These are phyloP conservation scores for Nyctibius bracteatus DNA, from an alignment of 2,113 vertebrate genomes.

Conservation along the genomic window DNA sequence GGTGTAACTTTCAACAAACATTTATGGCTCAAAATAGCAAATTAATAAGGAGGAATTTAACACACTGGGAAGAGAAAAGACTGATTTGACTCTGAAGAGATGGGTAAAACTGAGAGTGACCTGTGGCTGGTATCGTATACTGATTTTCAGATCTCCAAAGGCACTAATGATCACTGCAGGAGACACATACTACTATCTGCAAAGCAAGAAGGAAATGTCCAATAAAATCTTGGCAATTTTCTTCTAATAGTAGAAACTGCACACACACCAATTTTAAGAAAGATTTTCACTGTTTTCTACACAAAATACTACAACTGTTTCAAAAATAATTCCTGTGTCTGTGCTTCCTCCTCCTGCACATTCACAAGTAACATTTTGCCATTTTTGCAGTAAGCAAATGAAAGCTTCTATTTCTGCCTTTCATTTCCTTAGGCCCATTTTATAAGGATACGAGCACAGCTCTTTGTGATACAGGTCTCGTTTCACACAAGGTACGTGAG, in stretches of 20 bases:
- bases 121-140: rapidly evolving
- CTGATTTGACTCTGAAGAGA: neutral
- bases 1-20: neutral
- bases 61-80: neutral
- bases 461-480: neutral
- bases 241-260: neutral
- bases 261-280: neutral
- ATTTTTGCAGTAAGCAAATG: neutral
- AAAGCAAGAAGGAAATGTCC: neutral
- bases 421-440: neutral
- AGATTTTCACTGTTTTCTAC: neutral
- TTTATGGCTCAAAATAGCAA: neutral
- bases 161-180: neutral
- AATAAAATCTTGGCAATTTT: neutral
- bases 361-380: neutral
- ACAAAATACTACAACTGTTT: neutral
- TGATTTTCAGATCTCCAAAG: neutral
- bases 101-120: neutral
- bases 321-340: neutral
- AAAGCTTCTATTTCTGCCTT: neutral
- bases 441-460: neutral
- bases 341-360: neutral
- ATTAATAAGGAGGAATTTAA: neutral
- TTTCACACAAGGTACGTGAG: neutral
- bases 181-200: neutral